Percentiles rank a stretch among this genome's conserved stretches.
Evolutionary conservation across 2,888 invertebrate species (phyloP).

Genomic region (Amphipoea oculea): DNA sequence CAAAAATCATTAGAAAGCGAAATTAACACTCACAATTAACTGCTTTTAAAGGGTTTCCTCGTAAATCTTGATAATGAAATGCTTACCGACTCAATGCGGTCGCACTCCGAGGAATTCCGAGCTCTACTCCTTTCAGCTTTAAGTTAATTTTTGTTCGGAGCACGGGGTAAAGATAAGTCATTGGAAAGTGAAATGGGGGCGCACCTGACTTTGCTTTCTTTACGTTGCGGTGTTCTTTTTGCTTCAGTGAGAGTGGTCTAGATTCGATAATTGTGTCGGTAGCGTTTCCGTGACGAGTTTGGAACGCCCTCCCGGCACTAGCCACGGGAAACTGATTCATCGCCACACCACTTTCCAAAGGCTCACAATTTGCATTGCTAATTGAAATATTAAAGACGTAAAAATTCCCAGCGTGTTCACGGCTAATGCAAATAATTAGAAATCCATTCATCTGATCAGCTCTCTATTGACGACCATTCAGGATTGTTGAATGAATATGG

Average conservation of each 20-base stretch:
- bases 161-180: slow-evolving; percentile 79
- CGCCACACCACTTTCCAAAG: slow-evolving; percentile 65
- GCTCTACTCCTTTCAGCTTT: slow-evolving; percentile 67
- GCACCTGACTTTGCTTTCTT: slow-evolving; percentile 90
- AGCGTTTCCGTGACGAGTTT: slow-evolving; percentile 84
- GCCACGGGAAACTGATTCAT: slow-evolving; percentile 71
- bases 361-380: slow-evolving; percentile 66
- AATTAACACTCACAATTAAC: slow-evolving; percentile 85
- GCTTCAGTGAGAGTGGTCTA: slow-evolving; percentile 90
- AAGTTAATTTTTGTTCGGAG: slow-evolving; percentile 75
- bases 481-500: slow-evolving; percentile 65
- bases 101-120: slow-evolving; percentile 55
- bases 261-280: slow-evolving; percentile 89
- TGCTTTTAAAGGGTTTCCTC: slow-evolving; percentile 86
- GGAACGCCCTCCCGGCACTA: slow-evolving; percentile 75
- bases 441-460: slow-evolving; percentile 64
- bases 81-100: slow-evolving; percentile 74
- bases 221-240: slow-evolving; percentile 88
- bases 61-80: slow-evolving; percentile 88
- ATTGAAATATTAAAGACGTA: slow-evolving; percentile 66
- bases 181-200: slow-evolving; percentile 90
- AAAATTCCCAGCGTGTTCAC: slow-evolving; percentile 62
- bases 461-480: slow-evolving; percentile 62
- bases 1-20: slow-evolving; percentile 82
- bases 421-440: slow-evolving; percentile 69